Evolutionary conservation across 2,888 invertebrate species (phyloP), one percentile per base, ranked within the genome.

Genomic region (Vesta saturnalis): DNA sequence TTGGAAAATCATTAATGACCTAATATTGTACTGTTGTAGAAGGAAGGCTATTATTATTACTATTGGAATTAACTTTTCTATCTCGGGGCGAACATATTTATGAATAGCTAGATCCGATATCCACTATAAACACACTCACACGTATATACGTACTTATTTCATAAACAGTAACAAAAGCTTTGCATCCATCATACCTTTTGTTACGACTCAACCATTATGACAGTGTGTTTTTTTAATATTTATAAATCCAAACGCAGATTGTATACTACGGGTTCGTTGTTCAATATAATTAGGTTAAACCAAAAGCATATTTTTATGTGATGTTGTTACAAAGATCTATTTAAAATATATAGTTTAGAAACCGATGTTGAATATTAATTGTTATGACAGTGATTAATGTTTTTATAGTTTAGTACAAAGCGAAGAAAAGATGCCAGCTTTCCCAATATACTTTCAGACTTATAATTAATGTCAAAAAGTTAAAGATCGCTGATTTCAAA

Each of bases 41-140:
- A 1, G n/a, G 39, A 39, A 8, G n/a, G n/a, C n/a, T n/a, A n/a
- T n/a, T n/a, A n/a, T n/a, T n/a, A n/a, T n/a, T n/a, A n/a, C n/a
- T 39, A 1, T n/a, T 3, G 2, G 39, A 5, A 23, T 23, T 23
- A 23, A 23, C 23, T 23, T 23, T 23, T 39, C n/a, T 39, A n/a
- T n/a, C 39, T 6, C 2, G 39, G 39, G n/a, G n/a, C 39, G 39
- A 39, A 58, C 35, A 58, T 22, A 35, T 15, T 35, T 39, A 58
- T 58, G 58, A 39, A 58, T 23, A 23, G n/a, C n/a, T n/a, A n/a
- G n/a, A n/a, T n/a, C n/a, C 22, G 56, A 56, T 56, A 56, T 15
- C 39, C 15, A 35, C 30, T 39, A 35, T 43, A 58, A 14, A 43
- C 18, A 43, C 19, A 58, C 54, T 54, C 21, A 54, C 19, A 3